Percentiles rank a stretch among this genome's conserved stretches.
phyloP scores from a whole-genome alignment of 2,113 vertebrate species.

The Paramisgurnus dabryanus region DNA sequence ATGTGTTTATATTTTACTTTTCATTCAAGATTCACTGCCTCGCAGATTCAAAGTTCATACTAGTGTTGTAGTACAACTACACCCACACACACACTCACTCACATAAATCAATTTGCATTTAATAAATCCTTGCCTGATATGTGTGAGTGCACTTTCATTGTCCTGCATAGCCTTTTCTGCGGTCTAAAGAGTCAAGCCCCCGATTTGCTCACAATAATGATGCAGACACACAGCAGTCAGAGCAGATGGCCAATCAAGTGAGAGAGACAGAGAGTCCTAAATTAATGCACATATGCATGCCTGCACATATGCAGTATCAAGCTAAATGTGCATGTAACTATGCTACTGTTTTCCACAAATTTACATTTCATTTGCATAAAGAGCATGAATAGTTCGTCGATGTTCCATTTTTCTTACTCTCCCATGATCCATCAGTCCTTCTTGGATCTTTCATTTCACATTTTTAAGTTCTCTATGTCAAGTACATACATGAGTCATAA shows the following conservation, averaged over 20 bases:
- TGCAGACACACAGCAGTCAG: slow-evolving; percentile 28
- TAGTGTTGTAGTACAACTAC: neutral
- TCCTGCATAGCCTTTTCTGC: slow-evolving; percentile 23
- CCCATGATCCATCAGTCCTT: neutral
- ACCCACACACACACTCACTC: neutral
- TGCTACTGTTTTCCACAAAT: slow-evolving; percentile 28
- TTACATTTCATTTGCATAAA: slow-evolving; percentile 53
- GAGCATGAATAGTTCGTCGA: slow-evolving; percentile 45
- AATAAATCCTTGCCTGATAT: slow-evolving; percentile 31
- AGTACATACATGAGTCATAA: too few relatives aligned
- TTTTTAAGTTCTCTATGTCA: neutral
- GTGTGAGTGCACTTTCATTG: slow-evolving; percentile 40
- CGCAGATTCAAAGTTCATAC: too few relatives aligned
- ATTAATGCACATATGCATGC: slow-evolving; percentile 48
- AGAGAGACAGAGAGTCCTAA: slow-evolving; percentile 17
- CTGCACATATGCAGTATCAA: slow-evolving; percentile 43
- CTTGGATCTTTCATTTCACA: neutral
- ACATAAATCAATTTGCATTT: slow-evolving; percentile 35
- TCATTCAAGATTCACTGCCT: too few relatives aligned
- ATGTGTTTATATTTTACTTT: too few relatives aligned
- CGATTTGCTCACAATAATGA: slow-evolving; percentile 47
- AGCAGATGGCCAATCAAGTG: slow-evolving; percentile 45
- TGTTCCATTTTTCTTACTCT: slow-evolving; percentile 7
- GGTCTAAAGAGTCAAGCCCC: slow-evolving; percentile 11
- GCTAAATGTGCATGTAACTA: slow-evolving; percentile 21